Percentiles rank a stretch among this genome's conserved stretches.
phyloP scores from a whole-genome alignment of 2,113 vertebrate species.

The Urocolius indicus region DNA sequence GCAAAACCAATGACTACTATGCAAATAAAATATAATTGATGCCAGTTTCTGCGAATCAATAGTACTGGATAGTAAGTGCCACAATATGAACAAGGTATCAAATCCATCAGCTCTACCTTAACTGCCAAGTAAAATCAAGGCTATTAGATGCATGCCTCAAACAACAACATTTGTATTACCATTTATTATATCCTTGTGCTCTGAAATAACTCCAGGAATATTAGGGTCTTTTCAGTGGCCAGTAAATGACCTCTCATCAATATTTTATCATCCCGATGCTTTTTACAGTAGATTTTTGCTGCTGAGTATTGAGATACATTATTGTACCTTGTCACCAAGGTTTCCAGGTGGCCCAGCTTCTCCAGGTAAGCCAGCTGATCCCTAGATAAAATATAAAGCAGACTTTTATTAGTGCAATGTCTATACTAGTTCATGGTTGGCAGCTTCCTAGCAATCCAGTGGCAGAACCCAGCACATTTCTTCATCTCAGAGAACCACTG shows the following conservation, averaged over 20 bases:
- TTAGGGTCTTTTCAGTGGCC: background rate
- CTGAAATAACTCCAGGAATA: conserved; percentile 9
- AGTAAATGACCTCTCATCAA: background rate
- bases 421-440: background rate
- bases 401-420: background rate
- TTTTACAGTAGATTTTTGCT: conserved; percentile 6
- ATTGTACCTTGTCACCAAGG: conserved; percentile 92
- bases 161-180: background rate
- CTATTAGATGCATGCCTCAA: background rate
- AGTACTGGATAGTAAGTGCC: background rate
- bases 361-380: conserved; percentile 87
- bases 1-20: background rate
- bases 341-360: conserved; percentile 84
- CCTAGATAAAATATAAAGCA: conserved; percentile 76
- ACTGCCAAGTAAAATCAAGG: background rate
- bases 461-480: background rate
- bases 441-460: background rate
- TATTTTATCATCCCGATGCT: background rate
- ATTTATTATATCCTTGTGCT: background rate
- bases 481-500: background rate
- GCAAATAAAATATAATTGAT: background rate
- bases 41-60: background rate
- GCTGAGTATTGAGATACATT: background rate
- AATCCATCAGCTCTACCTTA: background rate
- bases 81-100: background rate